Conservation (phyloP, 1,140 invertebrate species). For the Panagrolaimus sp. region DNA sequence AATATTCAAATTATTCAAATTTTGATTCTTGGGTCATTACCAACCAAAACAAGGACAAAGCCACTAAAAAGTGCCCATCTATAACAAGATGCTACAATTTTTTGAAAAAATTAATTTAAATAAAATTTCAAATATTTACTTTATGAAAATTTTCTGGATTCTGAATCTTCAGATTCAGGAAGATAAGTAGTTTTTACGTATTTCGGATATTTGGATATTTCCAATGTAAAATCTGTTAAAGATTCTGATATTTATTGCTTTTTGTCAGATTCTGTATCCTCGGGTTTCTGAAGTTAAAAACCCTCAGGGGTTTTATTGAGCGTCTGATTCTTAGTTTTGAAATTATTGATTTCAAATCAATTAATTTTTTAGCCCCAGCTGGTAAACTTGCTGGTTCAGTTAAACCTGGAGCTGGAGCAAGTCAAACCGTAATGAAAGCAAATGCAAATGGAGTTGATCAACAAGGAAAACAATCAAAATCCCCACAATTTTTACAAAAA, state of each 20-base stretch:
- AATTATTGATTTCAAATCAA: not conserved
- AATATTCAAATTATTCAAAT: not conserved
- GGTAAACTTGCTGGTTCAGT: slow-evolving; percentile 38
- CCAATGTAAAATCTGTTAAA: too few relatives aligned
- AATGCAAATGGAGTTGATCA: slow-evolving; percentile 23
- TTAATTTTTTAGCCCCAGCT: slow-evolving; percentile 44
- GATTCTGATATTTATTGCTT: too few relatives aligned
- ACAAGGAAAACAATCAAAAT: slow-evolving; percentile 31
- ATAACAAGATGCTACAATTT: not conserved
- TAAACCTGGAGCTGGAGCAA: slow-evolving; percentile 21
- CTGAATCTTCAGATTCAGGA: too few relatives aligned
- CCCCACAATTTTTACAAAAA: slow-evolving; percentile 53
- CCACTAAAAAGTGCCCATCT: not conserved
- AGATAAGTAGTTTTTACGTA: too few relatives aligned
- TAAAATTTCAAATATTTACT: too few relatives aligned
- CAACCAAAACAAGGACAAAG: not conserved
- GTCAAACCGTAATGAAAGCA: slow-evolving; percentile 31
- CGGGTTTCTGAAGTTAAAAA: slow-evolving; percentile 4
- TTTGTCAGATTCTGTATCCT: too few relatives aligned
- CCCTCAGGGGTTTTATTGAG: too few relatives aligned
- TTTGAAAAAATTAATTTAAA: too few relatives aligned
- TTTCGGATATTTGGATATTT: too few relatives aligned
- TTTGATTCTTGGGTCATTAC: not conserved
- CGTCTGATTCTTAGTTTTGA: too few relatives aligned
- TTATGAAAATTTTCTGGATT: too few relatives aligned